Evolutionary conservation across 2,888 invertebrate genomes (phyloP).

Genomic region (Drosophila conformis): DNA sequence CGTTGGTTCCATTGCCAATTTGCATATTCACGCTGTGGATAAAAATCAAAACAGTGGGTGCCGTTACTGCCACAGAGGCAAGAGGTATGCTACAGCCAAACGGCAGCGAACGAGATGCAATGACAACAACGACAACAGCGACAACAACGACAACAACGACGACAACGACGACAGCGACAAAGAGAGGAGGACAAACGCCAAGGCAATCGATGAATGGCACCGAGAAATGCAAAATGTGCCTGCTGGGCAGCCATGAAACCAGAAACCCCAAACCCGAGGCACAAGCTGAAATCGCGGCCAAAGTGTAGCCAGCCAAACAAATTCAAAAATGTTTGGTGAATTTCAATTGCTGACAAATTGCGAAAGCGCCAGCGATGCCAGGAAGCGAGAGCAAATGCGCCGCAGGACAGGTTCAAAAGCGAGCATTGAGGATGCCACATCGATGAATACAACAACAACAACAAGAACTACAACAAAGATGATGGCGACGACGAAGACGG

Average conservation of each 20-base stretch:
- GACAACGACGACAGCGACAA: conserved; percentile 2
- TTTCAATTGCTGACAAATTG: conserved; percentile 81
- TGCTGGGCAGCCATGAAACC: conserved; percentile 68
- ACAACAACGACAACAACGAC: background rate
- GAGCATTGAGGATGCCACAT: conserved; percentile 36
- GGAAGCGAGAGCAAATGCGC: conserved; percentile 42
- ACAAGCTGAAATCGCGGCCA: conserved; percentile 57
- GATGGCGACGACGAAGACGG: conserved; percentile 5
- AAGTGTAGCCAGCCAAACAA: conserved; percentile 72
- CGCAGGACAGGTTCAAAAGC: conserved; percentile 44
- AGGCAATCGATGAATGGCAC: conserved; percentile 66
- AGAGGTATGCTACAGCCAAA: conserved; percentile 27
- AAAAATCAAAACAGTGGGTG: conserved; percentile 81
- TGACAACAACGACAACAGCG: conserved; percentile 43
- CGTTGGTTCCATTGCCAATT: conserved; percentile 52
- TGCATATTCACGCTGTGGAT: conserved; percentile 81
- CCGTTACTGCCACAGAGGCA: conserved; percentile 35
- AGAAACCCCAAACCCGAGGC: conserved; percentile 31
- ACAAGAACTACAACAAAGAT: conserved; percentile 5
- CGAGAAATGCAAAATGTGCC: conserved; percentile 78
- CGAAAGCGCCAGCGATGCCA: conserved; percentile 50
- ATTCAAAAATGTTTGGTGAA: conserved; percentile 82
- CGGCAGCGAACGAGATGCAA: conserved; percentile 51
- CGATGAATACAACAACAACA: conserved; percentile 56
- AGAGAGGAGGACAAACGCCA: conserved; percentile 24